phyloP scores from a whole-genome alignment of 1,140 invertebrate species.

The Portunus trituberculatus region DNA sequence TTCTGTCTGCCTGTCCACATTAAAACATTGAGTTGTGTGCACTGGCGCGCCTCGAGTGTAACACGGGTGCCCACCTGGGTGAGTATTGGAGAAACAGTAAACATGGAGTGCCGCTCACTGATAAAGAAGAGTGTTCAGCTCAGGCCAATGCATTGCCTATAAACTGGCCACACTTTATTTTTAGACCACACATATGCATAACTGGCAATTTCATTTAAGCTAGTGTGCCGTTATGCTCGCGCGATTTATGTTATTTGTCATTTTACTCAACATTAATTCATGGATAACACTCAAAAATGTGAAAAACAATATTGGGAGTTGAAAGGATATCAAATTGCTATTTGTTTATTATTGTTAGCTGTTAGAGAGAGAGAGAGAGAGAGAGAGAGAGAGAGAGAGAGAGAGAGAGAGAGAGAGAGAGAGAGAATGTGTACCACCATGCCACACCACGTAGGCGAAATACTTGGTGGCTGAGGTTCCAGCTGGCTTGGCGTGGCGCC shows the following conservation, averaged over 20 bases:
- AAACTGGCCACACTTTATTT: not conserved
- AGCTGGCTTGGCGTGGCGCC: not conserved
- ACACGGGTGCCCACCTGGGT: no score
- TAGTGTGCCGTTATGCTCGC: not conserved
- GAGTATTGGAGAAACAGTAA: not conserved
- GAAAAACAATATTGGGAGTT: no score
- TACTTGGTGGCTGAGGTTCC: not conserved
- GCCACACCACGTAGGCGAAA: not conserved
- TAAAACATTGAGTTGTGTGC: no score
- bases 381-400: constrained; percentile 20
- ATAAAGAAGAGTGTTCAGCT: not conserved
- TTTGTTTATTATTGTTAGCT: no score
- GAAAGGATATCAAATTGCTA: no score
- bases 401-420: not conserved
- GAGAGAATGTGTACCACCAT: not conserved
- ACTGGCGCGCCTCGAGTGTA: no score
- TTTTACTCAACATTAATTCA: no score
- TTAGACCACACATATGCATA: constrained; percentile 8
- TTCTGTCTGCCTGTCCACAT: no score
- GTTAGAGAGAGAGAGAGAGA: not conserved
- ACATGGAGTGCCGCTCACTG: not conserved
- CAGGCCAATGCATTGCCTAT: no score
- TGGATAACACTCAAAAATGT: no score
- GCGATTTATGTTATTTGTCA: constrained; percentile 14
- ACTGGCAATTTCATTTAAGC: not conserved